phyloP scores from a whole-genome alignment of 2,113 vertebrate genomes.

The Donacobius atricapilla region DNA sequence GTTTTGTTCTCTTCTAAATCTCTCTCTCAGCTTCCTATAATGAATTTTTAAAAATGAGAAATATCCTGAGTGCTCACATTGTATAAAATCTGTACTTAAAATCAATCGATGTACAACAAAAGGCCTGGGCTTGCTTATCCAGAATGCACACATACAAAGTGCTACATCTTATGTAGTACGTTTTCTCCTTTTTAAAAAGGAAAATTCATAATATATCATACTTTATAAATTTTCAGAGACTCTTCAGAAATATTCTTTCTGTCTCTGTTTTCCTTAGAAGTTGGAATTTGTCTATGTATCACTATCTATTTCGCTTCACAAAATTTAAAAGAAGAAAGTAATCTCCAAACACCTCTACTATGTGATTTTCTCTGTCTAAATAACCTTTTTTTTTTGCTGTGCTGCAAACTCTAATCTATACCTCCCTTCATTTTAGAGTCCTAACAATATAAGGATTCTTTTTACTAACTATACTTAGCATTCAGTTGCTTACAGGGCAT shows the following conservation, averaged over 20 bases:
- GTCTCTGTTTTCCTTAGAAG: background rate
- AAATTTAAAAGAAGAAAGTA: background rate
- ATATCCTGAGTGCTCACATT: background rate
- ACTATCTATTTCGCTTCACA: background rate
- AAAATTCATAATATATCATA: background rate
- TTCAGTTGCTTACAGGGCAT: background rate
- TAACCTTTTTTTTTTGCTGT: background rate
- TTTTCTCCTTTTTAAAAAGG: background rate
- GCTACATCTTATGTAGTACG: background rate
- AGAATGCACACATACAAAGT: background rate
- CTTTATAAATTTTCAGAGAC: background rate
- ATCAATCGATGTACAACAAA: background rate
- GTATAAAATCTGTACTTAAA: background rate
- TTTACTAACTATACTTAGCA: background rate
- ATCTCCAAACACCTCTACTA: background rate
- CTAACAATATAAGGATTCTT: background rate
- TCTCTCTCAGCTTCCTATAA: background rate
- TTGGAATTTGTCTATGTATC: background rate
- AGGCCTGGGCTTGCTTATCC: background rate
- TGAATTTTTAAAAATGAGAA: constrained; percentile 32
- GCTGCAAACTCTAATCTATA: background rate
- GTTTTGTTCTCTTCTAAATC: constrained; percentile 4
- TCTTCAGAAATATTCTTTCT: background rate
- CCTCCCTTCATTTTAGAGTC: background rate
- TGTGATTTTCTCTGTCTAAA: background rate